These are phyloP conservation scores for Pomatostomus ruficeps DNA, from an alignment of 2,113 vertebrate species.

Conservation along the genomic window DNA sequence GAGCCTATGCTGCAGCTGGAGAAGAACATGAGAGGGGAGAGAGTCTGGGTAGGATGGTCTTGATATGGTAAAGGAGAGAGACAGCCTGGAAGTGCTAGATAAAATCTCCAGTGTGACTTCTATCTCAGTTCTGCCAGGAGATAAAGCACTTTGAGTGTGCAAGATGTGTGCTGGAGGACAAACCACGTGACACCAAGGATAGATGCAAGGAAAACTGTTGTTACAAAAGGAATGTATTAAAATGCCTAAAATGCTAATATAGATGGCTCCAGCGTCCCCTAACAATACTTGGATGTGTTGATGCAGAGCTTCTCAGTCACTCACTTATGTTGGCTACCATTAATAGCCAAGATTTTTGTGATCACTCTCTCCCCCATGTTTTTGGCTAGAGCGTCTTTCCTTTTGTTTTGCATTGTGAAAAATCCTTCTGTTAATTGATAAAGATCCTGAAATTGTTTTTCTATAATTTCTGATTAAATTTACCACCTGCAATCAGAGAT, in stretches of 20 bases:
- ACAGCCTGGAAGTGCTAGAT: neutral
- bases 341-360: neutral
- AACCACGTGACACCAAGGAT: fast-evolving
- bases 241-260: neutral
- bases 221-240: neutral
- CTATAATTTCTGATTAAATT: neutral
- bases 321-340: neutral
- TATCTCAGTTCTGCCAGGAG: neutral
- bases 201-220: neutral
- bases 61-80: neutral
- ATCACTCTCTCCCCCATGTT: neutral
- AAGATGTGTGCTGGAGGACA: neutral
- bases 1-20: neutral
- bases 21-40: neutral
- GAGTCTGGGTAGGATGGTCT: neutral
- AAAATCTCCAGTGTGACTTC: neutral
- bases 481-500: neutral
- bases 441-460: neutral
- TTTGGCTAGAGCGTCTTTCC: neutral
- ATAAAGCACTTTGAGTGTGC: neutral
- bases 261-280: neutral
- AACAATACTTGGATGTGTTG: neutral
- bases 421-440: neutral
- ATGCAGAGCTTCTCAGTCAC: neutral
- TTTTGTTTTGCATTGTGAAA: neutral